Conservation (phyloP, 2,797 vertebrate species). For the Sebastes ruberrimus region DNA sequence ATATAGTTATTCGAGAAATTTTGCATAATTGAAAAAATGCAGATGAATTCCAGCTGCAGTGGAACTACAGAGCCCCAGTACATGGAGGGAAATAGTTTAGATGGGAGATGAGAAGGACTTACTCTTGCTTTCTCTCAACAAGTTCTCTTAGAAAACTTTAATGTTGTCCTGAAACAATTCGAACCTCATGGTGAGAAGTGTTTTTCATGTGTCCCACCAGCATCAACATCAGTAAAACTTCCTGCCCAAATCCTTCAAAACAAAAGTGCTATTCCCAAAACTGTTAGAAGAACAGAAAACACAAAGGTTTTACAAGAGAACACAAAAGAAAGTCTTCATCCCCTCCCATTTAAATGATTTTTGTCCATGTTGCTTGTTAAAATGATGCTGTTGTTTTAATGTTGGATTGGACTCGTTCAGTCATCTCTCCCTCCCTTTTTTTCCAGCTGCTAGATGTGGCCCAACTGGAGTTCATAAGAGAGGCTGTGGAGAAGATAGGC, state of each 20-base stretch:
- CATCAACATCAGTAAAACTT: background rate
- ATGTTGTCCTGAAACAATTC: background rate
- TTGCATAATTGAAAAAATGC: background rate
- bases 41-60: background rate
- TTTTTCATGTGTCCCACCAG: background rate
- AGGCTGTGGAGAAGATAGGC: conserved; percentile 77
- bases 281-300: background rate
- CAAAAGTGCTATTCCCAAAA: background rate
- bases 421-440: conserved; percentile 8
- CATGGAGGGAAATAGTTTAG: background rate
- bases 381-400: background rate
- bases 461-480: conserved; percentile 74
- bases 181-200: background rate
- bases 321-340: background rate
- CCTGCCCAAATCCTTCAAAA: background rate
- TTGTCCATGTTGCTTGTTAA: background rate
- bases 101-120: background rate
- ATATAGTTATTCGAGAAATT: background rate
- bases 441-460: conserved; percentile 59
- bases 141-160: background rate
- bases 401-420: background rate
- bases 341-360: background rate
- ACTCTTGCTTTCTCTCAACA: background rate
- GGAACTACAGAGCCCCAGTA: background rate
- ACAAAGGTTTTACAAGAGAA: no score